Base-by-base conservation (phyloP, 2,797 vertebrate species). In the Esox masquinongy region DNA sequence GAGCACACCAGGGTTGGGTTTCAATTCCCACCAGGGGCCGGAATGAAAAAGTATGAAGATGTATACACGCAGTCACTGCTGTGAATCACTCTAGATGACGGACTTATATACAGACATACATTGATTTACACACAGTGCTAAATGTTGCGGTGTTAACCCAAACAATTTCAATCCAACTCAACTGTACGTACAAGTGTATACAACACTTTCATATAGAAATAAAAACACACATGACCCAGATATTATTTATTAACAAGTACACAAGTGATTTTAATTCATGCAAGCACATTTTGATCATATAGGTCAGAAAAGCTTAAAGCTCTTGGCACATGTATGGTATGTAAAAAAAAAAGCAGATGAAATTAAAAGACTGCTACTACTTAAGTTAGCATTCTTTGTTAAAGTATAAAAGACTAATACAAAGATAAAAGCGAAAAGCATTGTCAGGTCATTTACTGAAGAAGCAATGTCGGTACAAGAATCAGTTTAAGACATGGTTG, bases 321-420 rank as follows among this genome's bases (percentile, higher is more conserved):
- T 96, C 95, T 97, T 97, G 96, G 97, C 97, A 99, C 97, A 97
- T 96, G 95, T 96, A 98, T 97, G 94, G 43, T 14, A 47, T 47
- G 43, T 47, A 47, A 47, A 47, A 98, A 99, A 39, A 96, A 99
- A 97, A 98, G 98, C 96, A 96, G 94, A 97, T 95, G 95, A 91
- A 95, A 94, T 93, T 91, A 95, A 96, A 96, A 96, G 96, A 95
- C 94, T 94, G 95, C 95, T 97, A 97, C 96, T 96, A 97, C 3
- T 6, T 61, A 61, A 61, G 56, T 61, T 24, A 97, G 96, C 97
- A 97, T 96, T 96, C 93, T 94, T 94, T 95, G 95, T 96, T 95
- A 97, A 96, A 95, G 96, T 98, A 99, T 97, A 98, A 99, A 95
- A 98, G 95, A 97, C 95, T 95, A 97, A 94, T 95, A 96, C 93